Conservation (phyloP, 1,140 invertebrate species). For the Polypedilum pembai region DNA sequence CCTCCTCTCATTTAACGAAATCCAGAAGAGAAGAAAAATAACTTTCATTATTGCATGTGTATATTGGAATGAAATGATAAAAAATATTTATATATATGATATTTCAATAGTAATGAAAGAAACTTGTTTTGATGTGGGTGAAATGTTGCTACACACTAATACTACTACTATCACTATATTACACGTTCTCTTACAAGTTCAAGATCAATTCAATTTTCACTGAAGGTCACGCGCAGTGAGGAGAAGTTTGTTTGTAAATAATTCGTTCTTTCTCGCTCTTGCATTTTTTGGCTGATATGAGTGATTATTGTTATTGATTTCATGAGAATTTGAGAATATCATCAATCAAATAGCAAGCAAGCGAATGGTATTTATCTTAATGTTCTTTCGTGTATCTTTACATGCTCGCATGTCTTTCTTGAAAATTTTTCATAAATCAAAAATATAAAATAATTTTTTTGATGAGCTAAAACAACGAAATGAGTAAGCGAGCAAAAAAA, state of each 20-base stretch:
- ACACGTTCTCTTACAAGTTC: not conserved
- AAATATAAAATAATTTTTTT: not conserved
- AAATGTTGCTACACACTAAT: not conserved
- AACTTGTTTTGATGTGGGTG: constrained; percentile 10
- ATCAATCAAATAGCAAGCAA: not conserved
- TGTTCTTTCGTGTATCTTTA: too few relatives aligned
- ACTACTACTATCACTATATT: not conserved
- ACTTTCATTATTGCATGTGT: not conserved
- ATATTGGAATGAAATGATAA: not conserved
- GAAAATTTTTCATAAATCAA: not conserved
- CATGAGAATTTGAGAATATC: not conserved
- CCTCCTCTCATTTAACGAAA: not conserved
- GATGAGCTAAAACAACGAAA: not conserved
- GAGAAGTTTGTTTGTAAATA: not conserved
- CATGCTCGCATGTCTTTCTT: not conserved
- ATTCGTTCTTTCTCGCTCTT: not conserved
- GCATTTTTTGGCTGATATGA: not conserved
- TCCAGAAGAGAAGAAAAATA: not conserved
- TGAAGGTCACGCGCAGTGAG: constrained; percentile 1
- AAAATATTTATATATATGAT: too few relatives aligned
- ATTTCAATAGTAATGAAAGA: not conserved
- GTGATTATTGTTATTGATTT: not conserved
- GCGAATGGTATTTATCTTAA: too few relatives aligned
- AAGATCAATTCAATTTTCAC: constrained; percentile 18
- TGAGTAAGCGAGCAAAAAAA: not conserved